Evolutionary conservation across 2,888 invertebrate species (phyloP), one percentile per base, ranked within the genome.

Genomic region (Temnothorax rugatulus): DNA sequence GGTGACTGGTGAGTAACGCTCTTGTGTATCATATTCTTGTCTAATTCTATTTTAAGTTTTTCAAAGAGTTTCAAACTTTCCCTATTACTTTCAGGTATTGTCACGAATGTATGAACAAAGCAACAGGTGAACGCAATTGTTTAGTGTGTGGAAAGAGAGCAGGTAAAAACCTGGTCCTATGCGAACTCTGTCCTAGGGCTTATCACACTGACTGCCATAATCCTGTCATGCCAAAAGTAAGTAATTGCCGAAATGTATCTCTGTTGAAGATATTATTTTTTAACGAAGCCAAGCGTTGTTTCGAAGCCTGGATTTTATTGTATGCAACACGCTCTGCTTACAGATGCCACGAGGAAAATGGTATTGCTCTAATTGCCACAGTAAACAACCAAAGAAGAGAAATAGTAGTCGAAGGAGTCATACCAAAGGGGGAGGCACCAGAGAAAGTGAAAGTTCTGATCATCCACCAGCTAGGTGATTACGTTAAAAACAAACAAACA

Each of bases 151-250:
- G 99, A 54, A 97, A 96, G 92, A 96, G 96, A 88, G 95, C 95
- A 44, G 96, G 96, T 91, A 96, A 96, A 91, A 97, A 96, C 91
- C 96, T 99, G 94, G 96, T 99, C 66, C 96, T 97, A 73, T 99
- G 99, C 95, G 98, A 99, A 94, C 95, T 98, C 81, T 99, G 99
- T 95, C 98, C 98, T 4, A 96, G 98, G 79, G 98, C 98, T 76
- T 98, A 98, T 95, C 99, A 99, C 94, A 97, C 97, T 87, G 98
- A 98, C 95, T 99, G 99, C 95, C 97, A 99, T 93, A 97, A 98
- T 94, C 99, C 99, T 59, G 97, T 98, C 57, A 95, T 98, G 93
- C 95, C 96, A 91, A 97, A 97, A 96, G 97, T 97, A 93, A 89
- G 88, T 87, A 44, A 71, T 25, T 18, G 8, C 3, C 18, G 2